Evolutionary conservation across 2,113 vertebrate genomes (phyloP).

Genomic region (Gallinago media): DNA sequence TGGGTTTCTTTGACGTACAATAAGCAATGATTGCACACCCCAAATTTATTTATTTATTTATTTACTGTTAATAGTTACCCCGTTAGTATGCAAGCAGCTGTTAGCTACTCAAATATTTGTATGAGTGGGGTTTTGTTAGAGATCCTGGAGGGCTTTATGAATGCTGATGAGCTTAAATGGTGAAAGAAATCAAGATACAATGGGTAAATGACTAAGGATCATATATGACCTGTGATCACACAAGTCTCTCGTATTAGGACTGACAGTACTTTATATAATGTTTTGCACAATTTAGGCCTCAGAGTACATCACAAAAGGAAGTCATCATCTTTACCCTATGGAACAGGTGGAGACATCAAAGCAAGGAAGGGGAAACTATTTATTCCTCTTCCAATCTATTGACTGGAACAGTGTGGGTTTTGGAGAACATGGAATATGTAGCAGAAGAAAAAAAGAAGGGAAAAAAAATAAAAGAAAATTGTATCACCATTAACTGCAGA

Average conservation of each 20-base stretch:
- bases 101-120: not conserved
- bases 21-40: not conserved
- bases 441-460: not conserved
- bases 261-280: not conserved
- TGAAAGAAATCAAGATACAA: not conserved
- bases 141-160: not conserved
- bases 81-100: not conserved
- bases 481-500: not conserved
- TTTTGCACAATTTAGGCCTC: not conserved
- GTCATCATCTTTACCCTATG: accelerated
- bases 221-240: not conserved
- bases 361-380: not conserved
- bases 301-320: not conserved
- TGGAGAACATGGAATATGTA: not conserved
- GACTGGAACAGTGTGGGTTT: not conserved
- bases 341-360: not conserved
- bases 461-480: not conserved
- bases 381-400: not conserved
- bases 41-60: too few species aligned
- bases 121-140: not conserved
- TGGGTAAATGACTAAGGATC: not conserved
- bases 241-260: not conserved
- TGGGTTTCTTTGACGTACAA: not conserved
- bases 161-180: not conserved
- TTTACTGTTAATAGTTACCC: not conserved